Evolutionary conservation across 2,797 vertebrate genomes (phyloP).

Genomic region (Acipenser ruthenus): DNA sequence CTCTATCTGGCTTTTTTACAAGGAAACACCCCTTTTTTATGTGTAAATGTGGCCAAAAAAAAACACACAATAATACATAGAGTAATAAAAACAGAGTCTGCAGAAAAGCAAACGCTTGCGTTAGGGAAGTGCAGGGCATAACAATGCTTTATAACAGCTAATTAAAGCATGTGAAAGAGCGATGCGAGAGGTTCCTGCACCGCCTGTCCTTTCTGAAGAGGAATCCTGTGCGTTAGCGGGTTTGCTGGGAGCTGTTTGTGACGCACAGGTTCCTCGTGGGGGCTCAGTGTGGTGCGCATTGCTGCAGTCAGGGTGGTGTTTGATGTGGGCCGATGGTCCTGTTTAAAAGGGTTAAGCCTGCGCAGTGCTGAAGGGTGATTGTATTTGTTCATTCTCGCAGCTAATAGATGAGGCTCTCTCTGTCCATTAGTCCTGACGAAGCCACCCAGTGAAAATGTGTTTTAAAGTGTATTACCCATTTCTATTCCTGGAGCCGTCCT

Average conservation of each 20-base stretch:
- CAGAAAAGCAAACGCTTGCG: not conserved
- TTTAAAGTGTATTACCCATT: slow-evolving; percentile 32
- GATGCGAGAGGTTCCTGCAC: slow-evolving; percentile 4
- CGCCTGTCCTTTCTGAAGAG: not conserved
- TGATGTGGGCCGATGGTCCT: not conserved
- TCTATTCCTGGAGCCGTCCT: slow-evolving; percentile 55
- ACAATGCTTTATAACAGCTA: slow-evolving; percentile 11
- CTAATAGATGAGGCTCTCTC: not conserved
- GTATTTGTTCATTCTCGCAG: not conserved
- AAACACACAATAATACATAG: too few relatives aligned
- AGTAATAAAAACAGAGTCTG: not conserved
- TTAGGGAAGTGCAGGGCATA: not conserved
- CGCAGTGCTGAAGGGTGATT: too few relatives aligned
- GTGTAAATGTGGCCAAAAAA: too few relatives aligned
- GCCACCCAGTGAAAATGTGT: slow-evolving; percentile 34
- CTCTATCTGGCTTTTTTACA: too few relatives aligned
- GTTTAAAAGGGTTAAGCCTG: not conserved
- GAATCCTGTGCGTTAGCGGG: not conserved
- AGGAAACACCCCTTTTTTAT: too few relatives aligned
- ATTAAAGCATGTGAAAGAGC: slow-evolving; percentile 10
- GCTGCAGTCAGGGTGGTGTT: not conserved
- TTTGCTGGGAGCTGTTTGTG: too few relatives aligned
- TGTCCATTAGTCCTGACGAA: not conserved
- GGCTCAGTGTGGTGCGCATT: too few relatives aligned
- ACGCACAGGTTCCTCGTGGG: not conserved